Conservation (phyloP, 2,797 vertebrate species). For the Nannoperca obscura region DNA sequence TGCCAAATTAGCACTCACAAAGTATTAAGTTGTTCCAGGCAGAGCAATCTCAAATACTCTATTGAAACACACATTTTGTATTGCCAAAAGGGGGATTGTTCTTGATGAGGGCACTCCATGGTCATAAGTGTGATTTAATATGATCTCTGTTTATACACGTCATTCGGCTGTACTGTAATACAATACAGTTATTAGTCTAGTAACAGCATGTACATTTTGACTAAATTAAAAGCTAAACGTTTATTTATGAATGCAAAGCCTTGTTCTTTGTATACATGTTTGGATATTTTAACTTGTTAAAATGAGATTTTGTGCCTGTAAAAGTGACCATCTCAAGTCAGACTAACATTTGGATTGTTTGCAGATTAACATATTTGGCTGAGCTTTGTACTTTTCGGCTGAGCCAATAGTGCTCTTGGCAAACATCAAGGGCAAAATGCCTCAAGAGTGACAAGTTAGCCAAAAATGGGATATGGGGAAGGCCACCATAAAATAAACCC, state of each 20-base stretch:
- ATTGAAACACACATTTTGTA: slow-evolving; percentile 64
- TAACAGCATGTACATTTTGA: slow-evolving; percentile 6
- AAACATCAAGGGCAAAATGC: slow-evolving; percentile 49
- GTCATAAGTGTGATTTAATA: slow-evolving; percentile 53
- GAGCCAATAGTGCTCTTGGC: slow-evolving; percentile 45
- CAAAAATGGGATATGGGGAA: slow-evolving; percentile 34
- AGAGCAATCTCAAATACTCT: slow-evolving; percentile 56
- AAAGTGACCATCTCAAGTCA: slow-evolving; percentile 7
- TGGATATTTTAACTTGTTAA: slow-evolving; percentile 13
- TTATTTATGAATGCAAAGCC: background rate
- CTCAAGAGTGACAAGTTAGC: slow-evolving; percentile 28
- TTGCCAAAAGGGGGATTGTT: slow-evolving; percentile 61
- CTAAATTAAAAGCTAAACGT: background rate
- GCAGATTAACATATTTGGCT: slow-evolving; percentile 48
- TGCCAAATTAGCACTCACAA: slow-evolving; percentile 73
- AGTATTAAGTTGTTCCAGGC: slow-evolving; percentile 71
- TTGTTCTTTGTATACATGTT: background rate
- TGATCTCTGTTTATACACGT: slow-evolving; percentile 49
- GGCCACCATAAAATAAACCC: slow-evolving; percentile 22
- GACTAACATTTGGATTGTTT: slow-evolving; percentile 41
- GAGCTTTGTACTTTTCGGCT: slow-evolving; percentile 49
- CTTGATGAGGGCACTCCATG: slow-evolving; percentile 26
- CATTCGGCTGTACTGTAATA: slow-evolving; percentile 13
- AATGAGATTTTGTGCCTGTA: slow-evolving; percentile 1
- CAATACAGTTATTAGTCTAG: background rate